A percentile compares a stretch with the other conserved stretches of the same genome.
Conservation (phyloP, 1,140 invertebrate species). For the Listronotus bonariensis region DNA sequence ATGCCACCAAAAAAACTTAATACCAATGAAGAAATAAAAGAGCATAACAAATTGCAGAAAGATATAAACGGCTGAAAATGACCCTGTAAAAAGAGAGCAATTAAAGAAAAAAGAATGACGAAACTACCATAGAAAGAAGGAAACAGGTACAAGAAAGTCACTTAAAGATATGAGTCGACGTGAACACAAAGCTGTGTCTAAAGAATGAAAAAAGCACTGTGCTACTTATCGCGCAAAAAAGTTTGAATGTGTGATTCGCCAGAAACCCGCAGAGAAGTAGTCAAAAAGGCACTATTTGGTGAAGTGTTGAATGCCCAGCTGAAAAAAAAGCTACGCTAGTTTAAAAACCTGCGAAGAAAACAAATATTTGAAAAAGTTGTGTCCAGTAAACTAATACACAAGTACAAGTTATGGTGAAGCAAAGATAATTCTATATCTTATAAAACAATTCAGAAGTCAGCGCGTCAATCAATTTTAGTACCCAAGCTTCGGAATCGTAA, state of each 20-base stretch:
- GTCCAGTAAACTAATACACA: too few relatives aligned
- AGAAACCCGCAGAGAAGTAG: slow-evolving; percentile 6
- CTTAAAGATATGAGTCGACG: slow-evolving; percentile 38
- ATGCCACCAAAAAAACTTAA: neutral
- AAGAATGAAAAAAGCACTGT: slow-evolving; percentile 33
- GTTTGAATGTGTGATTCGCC: slow-evolving; percentile 9
- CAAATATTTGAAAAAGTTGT: slow-evolving; percentile 6
- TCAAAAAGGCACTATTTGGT: slow-evolving; percentile 15
- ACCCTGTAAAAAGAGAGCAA: neutral
- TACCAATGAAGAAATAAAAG: neutral
- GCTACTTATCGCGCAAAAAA: slow-evolving; percentile 17
- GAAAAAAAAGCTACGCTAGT: neutral
- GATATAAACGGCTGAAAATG: neutral
- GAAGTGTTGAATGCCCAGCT: slow-evolving; percentile 1
- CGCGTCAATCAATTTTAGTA: neutral
- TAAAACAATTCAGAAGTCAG: neutral
- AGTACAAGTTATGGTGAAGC: slow-evolving; percentile 11
- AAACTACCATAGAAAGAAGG: neutral
- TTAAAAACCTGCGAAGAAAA: slow-evolving; percentile 11
- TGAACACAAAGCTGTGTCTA: slow-evolving; percentile 31
- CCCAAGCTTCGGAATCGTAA: neutral
- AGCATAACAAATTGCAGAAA: slow-evolving; percentile 4
- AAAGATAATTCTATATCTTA: slow-evolving; percentile 7
- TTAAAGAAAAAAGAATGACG: neutral
- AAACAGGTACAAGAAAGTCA: slow-evolving; percentile 41